phyloP scores from a whole-genome alignment of 2,113 vertebrate species.

The Pteruthius melanotis region DNA sequence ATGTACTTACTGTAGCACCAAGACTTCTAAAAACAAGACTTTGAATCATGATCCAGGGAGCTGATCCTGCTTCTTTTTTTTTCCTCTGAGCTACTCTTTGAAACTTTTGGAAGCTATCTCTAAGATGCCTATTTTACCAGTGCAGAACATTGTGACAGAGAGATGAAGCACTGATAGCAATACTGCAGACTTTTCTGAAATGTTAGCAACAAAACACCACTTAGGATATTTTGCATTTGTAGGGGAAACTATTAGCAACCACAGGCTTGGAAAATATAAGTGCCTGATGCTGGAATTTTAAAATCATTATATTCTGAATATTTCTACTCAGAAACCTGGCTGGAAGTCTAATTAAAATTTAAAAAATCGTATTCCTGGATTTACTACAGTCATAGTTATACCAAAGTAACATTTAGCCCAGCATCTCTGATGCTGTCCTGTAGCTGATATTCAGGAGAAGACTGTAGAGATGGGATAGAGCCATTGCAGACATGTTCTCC shows the following conservation, averaged over 20 bases:
- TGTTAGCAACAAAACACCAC: neutral
- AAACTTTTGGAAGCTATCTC: neutral
- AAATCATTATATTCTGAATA: neutral
- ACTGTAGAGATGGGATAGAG: neutral
- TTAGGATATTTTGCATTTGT: neutral
- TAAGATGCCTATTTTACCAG: neutral
- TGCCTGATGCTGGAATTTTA: neutral
- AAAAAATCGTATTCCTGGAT: neutral
- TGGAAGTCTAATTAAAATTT: neutral
- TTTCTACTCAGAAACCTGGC: neutral
- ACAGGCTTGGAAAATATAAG: neutral
- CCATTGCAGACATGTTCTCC: neutral
- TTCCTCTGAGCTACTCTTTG: neutral
- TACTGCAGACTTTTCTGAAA: neutral
- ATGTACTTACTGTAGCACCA: neutral
- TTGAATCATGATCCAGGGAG: neutral
- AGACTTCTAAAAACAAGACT: neutral
- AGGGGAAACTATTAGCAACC: neutral
- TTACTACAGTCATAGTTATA: neutral
- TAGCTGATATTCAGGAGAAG: neutral
- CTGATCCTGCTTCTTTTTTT: neutral
- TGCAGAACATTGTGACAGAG: rapidly evolving
- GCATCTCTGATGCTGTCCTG: neutral
- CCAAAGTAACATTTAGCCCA: neutral
- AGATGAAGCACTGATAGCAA: neutral